Base-by-base conservation (phyloP, 1,140 invertebrate species). In the Cecropterus lyciades region DNA sequence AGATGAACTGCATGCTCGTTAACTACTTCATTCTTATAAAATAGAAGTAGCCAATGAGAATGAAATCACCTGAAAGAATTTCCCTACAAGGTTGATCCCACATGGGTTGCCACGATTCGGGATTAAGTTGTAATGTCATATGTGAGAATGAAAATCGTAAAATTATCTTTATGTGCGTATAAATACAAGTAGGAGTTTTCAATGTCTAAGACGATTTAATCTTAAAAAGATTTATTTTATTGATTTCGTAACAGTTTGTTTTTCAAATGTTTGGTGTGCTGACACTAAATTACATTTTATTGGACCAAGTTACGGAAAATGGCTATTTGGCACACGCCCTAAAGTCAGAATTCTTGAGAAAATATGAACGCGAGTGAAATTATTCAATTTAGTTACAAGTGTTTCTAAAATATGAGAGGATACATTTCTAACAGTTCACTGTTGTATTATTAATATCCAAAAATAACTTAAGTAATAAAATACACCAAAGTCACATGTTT, bases 281-380 rank as follows among this genome's bases (percentile, higher is more conserved):
- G 59, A 51, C 30, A 62, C 59, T 60, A 60, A 60, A 60, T 60
- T 49, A 60, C 45, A 16, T 48, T 60, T 60, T 60, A 60, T 60
- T 60, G 57, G 45, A 20, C 57, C 57, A 62, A 62, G 30, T 62
- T 62, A 37, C 46, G 15, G 7, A 51, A 62, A 62, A 27, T 51
- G 51, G 59, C 59, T 62, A 51, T 51, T 62, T 62, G 59, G 59
- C 59, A 62, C 59, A 30, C 59, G 30, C 16, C 30, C 27, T 48
- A 14, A 11, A 51, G 59, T 24, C 46, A 40, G n/a, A n/a, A 48
- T 33, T 16, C 16, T 30, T 30, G 57, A 11, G 30, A 37, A 60
- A 60, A 49, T 60, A 49, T 49, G 24, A 49, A 48, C 9, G 57
- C 14, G 30, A 40, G 15, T 37, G n/a, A 16, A 37, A 48, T 60